Conservation (phyloP, 2,888 invertebrate genomes). For the Polylopha cassiicola region DNA sequence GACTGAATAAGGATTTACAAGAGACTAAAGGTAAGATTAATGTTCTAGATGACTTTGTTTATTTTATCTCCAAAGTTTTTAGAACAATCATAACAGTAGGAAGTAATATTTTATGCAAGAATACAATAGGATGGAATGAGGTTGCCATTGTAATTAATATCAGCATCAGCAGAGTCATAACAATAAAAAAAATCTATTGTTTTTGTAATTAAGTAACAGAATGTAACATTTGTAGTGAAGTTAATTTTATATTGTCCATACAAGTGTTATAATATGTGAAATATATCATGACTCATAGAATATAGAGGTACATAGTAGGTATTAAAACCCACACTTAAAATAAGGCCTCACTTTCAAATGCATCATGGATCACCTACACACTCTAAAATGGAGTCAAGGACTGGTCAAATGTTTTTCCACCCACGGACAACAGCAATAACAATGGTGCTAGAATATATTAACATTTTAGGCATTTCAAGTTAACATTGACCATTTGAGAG, state of each 20-base stretch:
- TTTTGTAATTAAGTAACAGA: conserved; percentile 7
- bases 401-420: conserved; percentile 14
- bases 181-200: conserved; percentile 14
- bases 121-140: conserved; percentile 2
- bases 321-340: conserved; percentile 27
- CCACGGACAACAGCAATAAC: conserved; percentile 6
- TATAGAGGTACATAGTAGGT: too few relatives aligned
- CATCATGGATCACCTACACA: conserved; percentile 30
- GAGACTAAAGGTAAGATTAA: conserved; percentile 80
- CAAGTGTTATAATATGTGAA: too few relatives aligned
- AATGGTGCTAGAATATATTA: conserved; percentile 4
- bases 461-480: neutral
- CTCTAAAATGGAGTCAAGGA: conserved; percentile 32
- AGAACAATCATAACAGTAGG: conserved; percentile 3
- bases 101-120: neutral
- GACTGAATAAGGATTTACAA: conserved; percentile 84
- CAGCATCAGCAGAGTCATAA: conserved; percentile 4
- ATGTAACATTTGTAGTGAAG: conserved; percentile 12
- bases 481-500: conserved; percentile 5
- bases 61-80: neutral
- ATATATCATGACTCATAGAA: too few relatives aligned
- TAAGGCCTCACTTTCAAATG: conserved; percentile 28
- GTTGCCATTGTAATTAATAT: neutral
- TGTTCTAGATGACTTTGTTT: neutral
- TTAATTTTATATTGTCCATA: too few relatives aligned